Percentiles rank a stretch among this genome's conserved stretches.
Evolutionary conservation across 2,888 invertebrate genomes (phyloP).

Genomic region (Caenorhabditis panamensis): DNA sequence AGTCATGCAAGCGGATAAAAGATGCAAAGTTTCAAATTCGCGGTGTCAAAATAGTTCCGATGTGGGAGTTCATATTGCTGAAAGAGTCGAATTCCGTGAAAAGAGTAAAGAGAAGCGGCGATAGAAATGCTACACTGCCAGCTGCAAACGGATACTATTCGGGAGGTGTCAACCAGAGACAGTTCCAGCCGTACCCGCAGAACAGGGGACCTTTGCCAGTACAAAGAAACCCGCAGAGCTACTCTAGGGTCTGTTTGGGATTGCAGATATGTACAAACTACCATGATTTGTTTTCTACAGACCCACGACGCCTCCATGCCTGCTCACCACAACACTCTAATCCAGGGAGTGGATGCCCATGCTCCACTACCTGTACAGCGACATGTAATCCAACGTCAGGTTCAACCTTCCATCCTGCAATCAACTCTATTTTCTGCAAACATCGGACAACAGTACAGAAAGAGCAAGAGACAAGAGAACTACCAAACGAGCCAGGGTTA

Average conservation of each 20-base stretch:
- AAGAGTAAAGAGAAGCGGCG: slow-evolving; percentile 21
- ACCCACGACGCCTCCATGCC: slow-evolving; percentile 17
- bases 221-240: not conserved
- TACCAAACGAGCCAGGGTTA: slow-evolving; percentile 23
- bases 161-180: slow-evolving; percentile 3
- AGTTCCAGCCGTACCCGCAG: slow-evolving; percentile 6
- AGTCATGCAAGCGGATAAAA: slow-evolving; percentile 55
- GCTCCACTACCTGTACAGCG: slow-evolving; percentile 21
- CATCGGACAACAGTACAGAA: slow-evolving; percentile 3
- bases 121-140: slow-evolving; percentile 23
- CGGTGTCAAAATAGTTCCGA: slow-evolving; percentile 56
- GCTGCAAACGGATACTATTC: slow-evolving; percentile 19
- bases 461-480: slow-evolving; percentile 20
- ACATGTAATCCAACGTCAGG: slow-evolving; percentile 42
- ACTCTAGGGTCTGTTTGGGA: not conserved
- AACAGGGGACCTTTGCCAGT: not conserved
- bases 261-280: too few species aligned
- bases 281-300: too few species aligned
- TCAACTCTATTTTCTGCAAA: not conserved
- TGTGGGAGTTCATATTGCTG: slow-evolving; percentile 55
- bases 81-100: slow-evolving; percentile 20
- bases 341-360: slow-evolving; percentile 19
- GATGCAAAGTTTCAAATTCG: slow-evolving; percentile 56
- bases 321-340: slow-evolving; percentile 18
- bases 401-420: slow-evolving; percentile 6